These are phyloP conservation scores for Platysteira castanea DNA, from an alignment of 2,113 vertebrate genomes.

Conservation along the genomic window DNA sequence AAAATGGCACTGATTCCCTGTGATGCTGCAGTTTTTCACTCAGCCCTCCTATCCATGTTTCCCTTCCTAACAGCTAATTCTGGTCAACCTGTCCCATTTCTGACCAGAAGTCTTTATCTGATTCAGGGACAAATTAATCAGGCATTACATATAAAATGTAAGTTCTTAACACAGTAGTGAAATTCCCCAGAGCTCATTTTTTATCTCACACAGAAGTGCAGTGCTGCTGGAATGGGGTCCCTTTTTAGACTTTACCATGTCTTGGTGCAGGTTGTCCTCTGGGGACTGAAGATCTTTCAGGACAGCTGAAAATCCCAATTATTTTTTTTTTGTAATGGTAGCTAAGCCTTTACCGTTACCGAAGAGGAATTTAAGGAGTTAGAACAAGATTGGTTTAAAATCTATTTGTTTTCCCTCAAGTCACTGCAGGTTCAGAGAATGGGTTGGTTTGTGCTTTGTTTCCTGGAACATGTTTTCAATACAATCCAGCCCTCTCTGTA, in stretches of 20 bases:
- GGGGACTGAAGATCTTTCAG: not conserved
- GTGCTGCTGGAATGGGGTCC: not conserved
- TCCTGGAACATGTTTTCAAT: not conserved
- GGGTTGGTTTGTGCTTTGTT: not conserved
- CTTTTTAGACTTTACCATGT: not conserved
- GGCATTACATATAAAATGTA: not conserved
- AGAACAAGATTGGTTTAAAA: not conserved
- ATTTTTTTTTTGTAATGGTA: not conserved
- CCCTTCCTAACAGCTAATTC: not conserved
- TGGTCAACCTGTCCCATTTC: not conserved
- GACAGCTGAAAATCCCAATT: not conserved
- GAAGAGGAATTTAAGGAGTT: not conserved
- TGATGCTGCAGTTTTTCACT: not conserved
- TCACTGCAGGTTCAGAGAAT: not conserved
- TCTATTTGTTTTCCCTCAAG: not conserved
- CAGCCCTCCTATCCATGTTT: not conserved
- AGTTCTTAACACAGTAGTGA: not conserved
- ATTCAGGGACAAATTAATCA: not conserved
- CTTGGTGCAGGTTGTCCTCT: not conserved
- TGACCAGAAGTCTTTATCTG: not conserved
- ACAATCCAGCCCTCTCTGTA: not conserved
- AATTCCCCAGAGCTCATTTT: not conserved
- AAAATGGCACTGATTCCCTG: not conserved
- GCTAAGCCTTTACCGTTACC: not conserved
- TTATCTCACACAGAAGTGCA: not conserved